Evolutionary conservation across 2,797 vertebrate genomes (phyloP), one percentile per base, ranked within the genome.

Genomic region (Sibirionetta formosa): DNA sequence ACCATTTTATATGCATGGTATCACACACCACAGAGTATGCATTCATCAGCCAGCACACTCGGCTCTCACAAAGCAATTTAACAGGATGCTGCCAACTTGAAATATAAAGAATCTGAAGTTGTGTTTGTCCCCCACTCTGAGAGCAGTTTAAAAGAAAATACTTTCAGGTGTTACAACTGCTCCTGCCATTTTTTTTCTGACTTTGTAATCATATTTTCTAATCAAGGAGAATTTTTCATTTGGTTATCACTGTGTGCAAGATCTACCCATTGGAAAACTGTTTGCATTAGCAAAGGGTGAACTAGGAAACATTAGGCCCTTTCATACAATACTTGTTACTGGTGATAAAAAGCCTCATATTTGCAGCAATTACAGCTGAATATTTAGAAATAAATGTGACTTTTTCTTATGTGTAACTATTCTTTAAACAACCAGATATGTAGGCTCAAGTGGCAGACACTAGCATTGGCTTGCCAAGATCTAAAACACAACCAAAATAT

Each of bases 1-100:
- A 85, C 64, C 72, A 81, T 96, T 96, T 95, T 90, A 81, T 94
- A 95, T 96, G 92, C 92, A 90, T 54, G 70, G 72, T 64, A 95
- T 84, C 91, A 85, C 85, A 94, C 35, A 88, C 82, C 31, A 56
- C 54, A 77, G 70, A 79, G 65, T n/a, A 83, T 58, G 78, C 75
- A 96, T 96, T 96, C 75, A 87, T 93, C 92, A 96, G 38, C 29
- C 57, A 93, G 69, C 26, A 87, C 42, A 58, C 13, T 87, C 72
- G 66, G 31, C 33, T 76, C 80, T 92, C 94, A 81, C 80, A 92
- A 88, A 96, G 75, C 70, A 80, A 87, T 86, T 79, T 91, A 94
- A 91, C 33, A 73, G 65, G 40, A 86, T 71, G 68, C 60, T 96
- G 78, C 65, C 82, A 93, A 89, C 54, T 65, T 93, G 86, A 95